Evolutionary conservation across 2,888 invertebrate species (phyloP).

Genomic region (Drosophila suboccidentalis): DNA sequence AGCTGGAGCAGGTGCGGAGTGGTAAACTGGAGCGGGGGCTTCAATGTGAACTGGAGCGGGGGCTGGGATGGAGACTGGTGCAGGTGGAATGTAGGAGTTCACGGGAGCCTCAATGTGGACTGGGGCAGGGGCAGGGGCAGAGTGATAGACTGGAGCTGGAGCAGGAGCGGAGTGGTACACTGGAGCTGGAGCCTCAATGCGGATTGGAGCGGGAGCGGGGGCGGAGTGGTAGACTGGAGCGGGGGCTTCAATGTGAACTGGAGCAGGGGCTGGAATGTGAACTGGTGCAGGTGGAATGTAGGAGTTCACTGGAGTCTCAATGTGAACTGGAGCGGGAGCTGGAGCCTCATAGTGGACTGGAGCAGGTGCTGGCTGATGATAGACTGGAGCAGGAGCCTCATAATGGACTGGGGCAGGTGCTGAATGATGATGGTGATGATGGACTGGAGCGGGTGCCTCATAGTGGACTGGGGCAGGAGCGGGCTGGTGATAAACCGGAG

Average conservation of each 20-base stretch:
- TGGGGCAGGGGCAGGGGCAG: slow-evolving; percentile 43
- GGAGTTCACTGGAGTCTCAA: slow-evolving; percentile 48
- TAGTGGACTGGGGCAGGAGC: slow-evolving; percentile 33
- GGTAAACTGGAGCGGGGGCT: slow-evolving; percentile 28
- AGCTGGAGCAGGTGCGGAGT: slow-evolving; percentile 18
- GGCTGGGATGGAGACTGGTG: slow-evolving; percentile 43
- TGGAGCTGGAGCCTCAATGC: slow-evolving; percentile 31
- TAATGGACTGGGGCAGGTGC: slow-evolving; percentile 29
- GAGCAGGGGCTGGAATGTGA: slow-evolving; percentile 30
- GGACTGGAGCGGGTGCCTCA: slow-evolving; percentile 24
- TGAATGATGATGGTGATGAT: neutral
- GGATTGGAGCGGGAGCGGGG: slow-evolving; percentile 38
- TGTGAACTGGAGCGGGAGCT: slow-evolving; percentile 31
- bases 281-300: slow-evolving; percentile 57
- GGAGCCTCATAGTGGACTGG: slow-evolving; percentile 30
- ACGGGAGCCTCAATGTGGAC: slow-evolving; percentile 36
- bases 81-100: slow-evolving; percentile 27
- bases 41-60: slow-evolving; percentile 26
- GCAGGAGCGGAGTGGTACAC: slow-evolving; percentile 14
- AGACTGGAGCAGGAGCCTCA: slow-evolving; percentile 30
- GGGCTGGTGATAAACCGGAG: slow-evolving; percentile 24
- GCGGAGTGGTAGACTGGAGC: slow-evolving; percentile 53
- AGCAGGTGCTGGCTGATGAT: slow-evolving; percentile 13
- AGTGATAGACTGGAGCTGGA: slow-evolving; percentile 48
- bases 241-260: slow-evolving; percentile 25